phyloP scores from a whole-genome alignment of 1,140 invertebrate species.

The Lepidurus couesii region DNA sequence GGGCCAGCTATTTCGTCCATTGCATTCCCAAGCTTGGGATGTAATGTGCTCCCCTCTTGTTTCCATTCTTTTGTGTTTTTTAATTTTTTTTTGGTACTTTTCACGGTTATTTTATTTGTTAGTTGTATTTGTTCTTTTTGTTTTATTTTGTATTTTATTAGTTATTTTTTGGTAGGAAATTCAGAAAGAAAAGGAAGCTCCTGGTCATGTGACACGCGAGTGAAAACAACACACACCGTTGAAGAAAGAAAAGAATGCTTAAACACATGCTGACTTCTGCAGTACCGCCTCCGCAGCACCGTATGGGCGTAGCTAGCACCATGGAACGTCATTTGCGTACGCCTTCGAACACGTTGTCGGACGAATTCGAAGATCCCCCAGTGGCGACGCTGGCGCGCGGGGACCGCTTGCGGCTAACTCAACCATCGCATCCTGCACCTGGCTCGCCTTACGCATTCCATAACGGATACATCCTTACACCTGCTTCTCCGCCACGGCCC shows the following conservation, averaged over 20 bases:
- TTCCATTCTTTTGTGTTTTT: neutral
- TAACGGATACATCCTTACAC: slow-evolving; percentile 23
- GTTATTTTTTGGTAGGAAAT: neutral
- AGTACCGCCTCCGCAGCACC: neutral
- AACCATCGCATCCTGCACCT: neutral
- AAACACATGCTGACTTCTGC: slow-evolving; percentile 29
- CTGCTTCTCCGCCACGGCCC: slow-evolving; percentile 15
- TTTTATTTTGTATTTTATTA: neutral
- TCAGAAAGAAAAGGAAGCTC: neutral
- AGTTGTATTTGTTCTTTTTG: neutral
- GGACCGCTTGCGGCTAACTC: neutral
- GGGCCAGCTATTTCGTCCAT: neutral
- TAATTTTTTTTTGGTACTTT: neutral
- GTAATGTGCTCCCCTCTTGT: neutral
- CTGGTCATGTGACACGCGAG: neutral
- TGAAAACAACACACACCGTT: neutral
- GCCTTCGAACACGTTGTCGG: slow-evolving; percentile 30
- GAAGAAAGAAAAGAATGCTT: slow-evolving; percentile 13
- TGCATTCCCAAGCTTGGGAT: neutral
- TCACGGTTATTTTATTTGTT: neutral
- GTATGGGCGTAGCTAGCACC: neutral
- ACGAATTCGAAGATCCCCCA: slow-evolving; percentile 25
- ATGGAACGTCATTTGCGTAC: slow-evolving; percentile 30
- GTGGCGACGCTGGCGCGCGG: neutral
- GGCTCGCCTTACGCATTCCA: slow-evolving; percentile 1